Evolutionary conservation across 2,888 invertebrate species (phyloP).

Genomic region (Thera britannica): DNA sequence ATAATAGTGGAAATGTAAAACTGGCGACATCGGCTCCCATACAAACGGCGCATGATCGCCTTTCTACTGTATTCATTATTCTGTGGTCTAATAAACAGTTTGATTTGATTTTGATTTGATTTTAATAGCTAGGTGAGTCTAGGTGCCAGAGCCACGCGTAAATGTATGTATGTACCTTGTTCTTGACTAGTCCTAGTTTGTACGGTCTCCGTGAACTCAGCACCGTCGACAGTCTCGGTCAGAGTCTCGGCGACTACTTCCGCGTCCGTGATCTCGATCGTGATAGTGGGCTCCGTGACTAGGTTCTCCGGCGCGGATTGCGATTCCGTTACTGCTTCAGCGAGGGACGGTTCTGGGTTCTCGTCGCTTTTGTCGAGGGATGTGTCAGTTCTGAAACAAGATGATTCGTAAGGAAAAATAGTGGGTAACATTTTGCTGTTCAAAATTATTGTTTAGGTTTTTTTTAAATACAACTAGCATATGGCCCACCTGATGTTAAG

Average conservation of each 20-base stretch:
- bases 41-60: no score
- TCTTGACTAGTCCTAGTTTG: slow-evolving; percentile 46
- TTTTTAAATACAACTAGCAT: no score
- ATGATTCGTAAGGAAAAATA: not conserved
- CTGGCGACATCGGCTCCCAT: no score
- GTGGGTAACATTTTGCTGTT: no score
- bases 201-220: slow-evolving; percentile 40
- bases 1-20: no score
- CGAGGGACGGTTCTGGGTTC: slow-evolving; percentile 47
- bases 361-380: slow-evolving; percentile 58
- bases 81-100: no score
- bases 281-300: slow-evolving; percentile 33
- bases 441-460: no score
- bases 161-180: slow-evolving; percentile 45
- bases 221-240: slow-evolving; percentile 37
- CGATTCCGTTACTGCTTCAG: slow-evolving; percentile 51
- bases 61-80: no score
- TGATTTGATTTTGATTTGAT: no score
- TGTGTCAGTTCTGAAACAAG: slow-evolving; percentile 55
- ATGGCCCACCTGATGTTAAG: no score
- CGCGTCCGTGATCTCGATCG: slow-evolving; percentile 16
- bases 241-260: slow-evolving; percentile 21
- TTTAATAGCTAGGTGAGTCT: no score
- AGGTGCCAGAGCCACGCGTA: no score
- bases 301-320: slow-evolving; percentile 35